phyloP scores from a whole-genome alignment of 2,888 invertebrate genomes.

The Noctua fimbriata region DNA sequence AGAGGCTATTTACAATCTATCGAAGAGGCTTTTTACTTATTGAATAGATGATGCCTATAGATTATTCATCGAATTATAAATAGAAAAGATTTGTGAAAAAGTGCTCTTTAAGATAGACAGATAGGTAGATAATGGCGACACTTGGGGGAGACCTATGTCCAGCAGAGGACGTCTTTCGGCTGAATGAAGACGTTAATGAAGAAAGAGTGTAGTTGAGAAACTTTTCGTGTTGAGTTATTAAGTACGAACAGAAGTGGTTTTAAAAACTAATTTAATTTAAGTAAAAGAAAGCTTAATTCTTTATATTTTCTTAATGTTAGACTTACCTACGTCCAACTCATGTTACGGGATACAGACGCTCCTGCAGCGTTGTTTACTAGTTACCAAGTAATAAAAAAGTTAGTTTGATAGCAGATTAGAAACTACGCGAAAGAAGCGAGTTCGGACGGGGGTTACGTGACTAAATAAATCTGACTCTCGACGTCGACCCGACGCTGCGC shows the following conservation, averaged over 20 bases:
- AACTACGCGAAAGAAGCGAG: conserved; percentile 78
- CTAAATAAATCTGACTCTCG: conserved; percentile 79
- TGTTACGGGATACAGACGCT: conserved; percentile 74
- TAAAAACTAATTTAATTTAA: neutral
- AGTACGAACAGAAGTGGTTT: neutral
- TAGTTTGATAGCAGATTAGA: conserved; percentile 86
- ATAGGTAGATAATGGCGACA: too few species aligned
- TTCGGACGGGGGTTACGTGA: conserved; percentile 83
- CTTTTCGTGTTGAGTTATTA: conserved; percentile 15
- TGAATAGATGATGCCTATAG: conserved; percentile 59
- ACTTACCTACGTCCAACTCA: neutral
- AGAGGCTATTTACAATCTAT: conserved; percentile 62
- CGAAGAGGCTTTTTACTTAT: conserved; percentile 58
- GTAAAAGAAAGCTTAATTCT: neutral
- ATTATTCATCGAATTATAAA: conserved; percentile 50
- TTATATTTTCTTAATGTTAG: neutral
- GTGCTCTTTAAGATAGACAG: neutral
- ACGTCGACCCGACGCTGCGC: conserved; percentile 53
- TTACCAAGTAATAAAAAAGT: conserved; percentile 87
- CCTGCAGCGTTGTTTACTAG: conserved; percentile 81
- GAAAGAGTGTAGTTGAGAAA: conserved; percentile 1
- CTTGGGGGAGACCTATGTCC: too few species aligned
- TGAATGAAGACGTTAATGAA: too few species aligned
- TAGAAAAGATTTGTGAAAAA: conserved; percentile 36
- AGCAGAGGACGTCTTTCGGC: too few species aligned